phyloP scores from a whole-genome alignment of 2,888 invertebrate species.

The Eupithecia exiguata region DNA sequence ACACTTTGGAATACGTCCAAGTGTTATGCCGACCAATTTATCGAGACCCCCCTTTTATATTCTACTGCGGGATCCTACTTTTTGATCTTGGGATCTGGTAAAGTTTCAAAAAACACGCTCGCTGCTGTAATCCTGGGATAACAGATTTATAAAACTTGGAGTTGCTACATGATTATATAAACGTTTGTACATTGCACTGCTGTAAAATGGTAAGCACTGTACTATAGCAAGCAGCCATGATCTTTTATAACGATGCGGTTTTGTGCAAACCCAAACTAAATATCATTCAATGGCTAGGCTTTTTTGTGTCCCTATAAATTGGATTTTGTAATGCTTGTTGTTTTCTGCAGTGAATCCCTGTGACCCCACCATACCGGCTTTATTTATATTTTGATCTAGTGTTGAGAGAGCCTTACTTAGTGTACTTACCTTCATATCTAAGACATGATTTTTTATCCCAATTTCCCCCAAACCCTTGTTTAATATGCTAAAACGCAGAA shows the following conservation, averaged over 20 bases:
- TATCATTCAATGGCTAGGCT: background rate
- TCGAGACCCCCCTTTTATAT: constrained; percentile 49
- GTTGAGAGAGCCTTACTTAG: too few relatives aligned
- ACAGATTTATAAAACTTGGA: background rate
- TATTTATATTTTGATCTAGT: too few relatives aligned
- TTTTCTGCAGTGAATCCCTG: background rate
- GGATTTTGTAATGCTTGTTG: background rate
- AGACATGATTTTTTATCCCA: too few relatives aligned
- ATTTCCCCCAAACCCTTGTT: too few relatives aligned
- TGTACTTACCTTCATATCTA: too few relatives aligned
- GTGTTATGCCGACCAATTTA: constrained; percentile 54
- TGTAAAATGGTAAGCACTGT: background rate
- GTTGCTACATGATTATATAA: background rate
- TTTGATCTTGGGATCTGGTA: constrained; percentile 31
- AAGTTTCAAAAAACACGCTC: constrained; percentile 30
- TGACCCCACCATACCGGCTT: too few relatives aligned
- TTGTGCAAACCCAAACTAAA: background rate
- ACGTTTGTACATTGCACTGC: background rate
- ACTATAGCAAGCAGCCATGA: background rate
- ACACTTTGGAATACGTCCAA: constrained; percentile 75
- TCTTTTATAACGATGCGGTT: background rate
- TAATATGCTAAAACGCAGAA: too few relatives aligned
- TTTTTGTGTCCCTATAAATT: background rate
- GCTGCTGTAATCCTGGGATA: background rate
- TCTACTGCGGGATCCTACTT: constrained; percentile 39